phyloP scores from a whole-genome alignment of 2,113 vertebrate species.

The Tragelaphus scriptus region DNA sequence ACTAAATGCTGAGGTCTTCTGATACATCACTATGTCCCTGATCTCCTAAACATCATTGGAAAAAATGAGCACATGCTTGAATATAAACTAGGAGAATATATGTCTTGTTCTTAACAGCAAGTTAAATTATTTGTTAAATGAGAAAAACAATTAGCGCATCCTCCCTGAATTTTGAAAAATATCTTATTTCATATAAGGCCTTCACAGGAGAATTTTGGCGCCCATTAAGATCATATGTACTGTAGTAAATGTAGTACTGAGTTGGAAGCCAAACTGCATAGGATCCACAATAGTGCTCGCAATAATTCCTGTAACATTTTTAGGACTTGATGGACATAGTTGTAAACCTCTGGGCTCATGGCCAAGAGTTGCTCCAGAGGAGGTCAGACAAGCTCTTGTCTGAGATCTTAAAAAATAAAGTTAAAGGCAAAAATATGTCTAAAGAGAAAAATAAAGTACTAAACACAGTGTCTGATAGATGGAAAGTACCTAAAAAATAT shows the following conservation, averaged over 20 bases:
- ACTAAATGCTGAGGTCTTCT: background rate
- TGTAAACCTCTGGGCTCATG: background rate
- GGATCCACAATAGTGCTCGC: rapidly evolving
- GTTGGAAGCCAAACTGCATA: background rate
- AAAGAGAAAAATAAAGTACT: background rate
- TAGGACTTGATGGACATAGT: background rate
- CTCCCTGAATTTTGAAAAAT: background rate
- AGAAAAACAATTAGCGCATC: background rate
- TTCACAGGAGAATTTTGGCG: background rate
- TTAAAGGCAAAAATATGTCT: background rate
- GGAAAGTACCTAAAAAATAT: background rate
- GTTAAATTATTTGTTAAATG: background rate
- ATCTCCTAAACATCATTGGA: background rate
- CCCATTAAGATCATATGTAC: background rate
- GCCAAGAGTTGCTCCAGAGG: background rate
- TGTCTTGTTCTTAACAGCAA: background rate
- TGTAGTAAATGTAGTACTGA: background rate
- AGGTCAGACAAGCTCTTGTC: background rate
- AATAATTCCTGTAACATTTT: background rate
- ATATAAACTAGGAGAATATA: background rate
- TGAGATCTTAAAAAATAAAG: background rate
- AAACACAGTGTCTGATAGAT: background rate
- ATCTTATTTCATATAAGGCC: background rate
- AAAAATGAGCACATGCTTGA: background rate
- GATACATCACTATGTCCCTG: background rate